Percentiles rank a stretch among this genome's conserved stretches.
These are phyloP conservation scores for Capreolus pygargus DNA, from an alignment of 2,113 vertebrate genomes.

Conservation along the genomic window DNA sequence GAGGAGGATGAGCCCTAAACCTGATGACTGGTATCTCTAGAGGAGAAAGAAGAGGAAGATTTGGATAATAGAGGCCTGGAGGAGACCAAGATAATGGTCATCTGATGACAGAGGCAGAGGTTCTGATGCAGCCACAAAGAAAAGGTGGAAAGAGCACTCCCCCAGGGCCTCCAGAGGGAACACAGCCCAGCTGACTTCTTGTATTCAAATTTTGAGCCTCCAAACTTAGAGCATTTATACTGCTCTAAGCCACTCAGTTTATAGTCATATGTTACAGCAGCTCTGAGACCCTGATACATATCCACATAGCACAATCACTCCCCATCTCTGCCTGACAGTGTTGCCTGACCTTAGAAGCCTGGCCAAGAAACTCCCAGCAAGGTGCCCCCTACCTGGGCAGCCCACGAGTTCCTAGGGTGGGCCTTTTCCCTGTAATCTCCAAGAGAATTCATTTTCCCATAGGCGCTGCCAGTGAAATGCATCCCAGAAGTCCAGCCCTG, in stretches of 20 bases:
- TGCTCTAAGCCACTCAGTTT: neutral
- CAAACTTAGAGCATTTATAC: neutral
- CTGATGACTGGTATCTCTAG: neutral
- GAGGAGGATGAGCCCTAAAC: neutral
- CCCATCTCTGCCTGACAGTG: neutral
- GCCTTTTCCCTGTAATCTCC: neutral
- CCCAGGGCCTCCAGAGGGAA: neutral
- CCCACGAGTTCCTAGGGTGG: neutral
- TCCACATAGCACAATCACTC: neutral
- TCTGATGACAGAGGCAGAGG: neutral
- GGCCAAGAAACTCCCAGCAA: neutral
- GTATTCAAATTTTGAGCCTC: neutral
- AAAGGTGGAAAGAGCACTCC: neutral
- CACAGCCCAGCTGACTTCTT: neutral
- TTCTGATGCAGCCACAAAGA: neutral
- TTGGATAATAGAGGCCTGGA: neutral
- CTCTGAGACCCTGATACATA: neutral
- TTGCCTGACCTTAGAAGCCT: neutral
- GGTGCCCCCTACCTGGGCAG: neutral
- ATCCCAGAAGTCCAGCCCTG: neutral
- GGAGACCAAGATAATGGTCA: neutral
- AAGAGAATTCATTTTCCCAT: neutral
- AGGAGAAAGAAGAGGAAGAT: neutral
- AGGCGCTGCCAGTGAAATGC: neutral
- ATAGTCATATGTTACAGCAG: neutral